A percentile compares a stretch with the other conserved stretches of the same genome.
phyloP scores from a whole-genome alignment of 2,797 vertebrate genomes.

The Alauda arvensis region DNA sequence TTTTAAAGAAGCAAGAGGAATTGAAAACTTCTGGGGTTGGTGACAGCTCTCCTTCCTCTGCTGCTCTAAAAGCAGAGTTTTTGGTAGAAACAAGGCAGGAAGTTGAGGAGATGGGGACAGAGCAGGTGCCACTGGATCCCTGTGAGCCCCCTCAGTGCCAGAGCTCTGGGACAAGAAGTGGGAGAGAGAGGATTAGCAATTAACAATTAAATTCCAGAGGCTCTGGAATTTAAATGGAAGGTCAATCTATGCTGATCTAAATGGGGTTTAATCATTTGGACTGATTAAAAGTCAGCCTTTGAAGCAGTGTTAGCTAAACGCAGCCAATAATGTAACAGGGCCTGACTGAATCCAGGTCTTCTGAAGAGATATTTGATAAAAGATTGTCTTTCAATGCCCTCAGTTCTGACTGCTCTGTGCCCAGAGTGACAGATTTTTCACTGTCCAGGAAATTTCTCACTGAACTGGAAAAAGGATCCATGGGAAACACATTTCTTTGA shows the following conservation, averaged over 20 bases:
- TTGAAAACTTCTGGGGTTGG: neutral
- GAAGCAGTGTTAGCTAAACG: neutral
- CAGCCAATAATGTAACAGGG: neutral
- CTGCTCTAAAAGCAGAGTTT: neutral
- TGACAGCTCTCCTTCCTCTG: neutral
- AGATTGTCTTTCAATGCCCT: neutral
- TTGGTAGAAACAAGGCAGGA: accelerated
- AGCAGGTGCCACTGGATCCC: neutral
- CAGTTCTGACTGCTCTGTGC: neutral
- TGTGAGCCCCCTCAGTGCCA: neutral
- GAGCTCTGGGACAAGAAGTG: neutral
- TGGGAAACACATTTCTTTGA: neutral
- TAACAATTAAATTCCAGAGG: neutral
- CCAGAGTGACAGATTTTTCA: neutral
- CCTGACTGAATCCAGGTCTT: neutral
- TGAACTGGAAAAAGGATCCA: neutral
- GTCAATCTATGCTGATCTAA: neutral
- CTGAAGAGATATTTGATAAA: neutral
- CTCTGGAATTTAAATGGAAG: neutral
- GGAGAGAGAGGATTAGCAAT: neutral
- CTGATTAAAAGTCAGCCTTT: neutral
- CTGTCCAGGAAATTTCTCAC: neutral
- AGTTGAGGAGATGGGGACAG: neutral
- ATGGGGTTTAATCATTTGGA: neutral
- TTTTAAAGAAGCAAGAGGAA: neutral